Evolutionary conservation across 2,888 invertebrate genomes (phyloP).

Genomic region (Cremastinae sp.): DNA sequence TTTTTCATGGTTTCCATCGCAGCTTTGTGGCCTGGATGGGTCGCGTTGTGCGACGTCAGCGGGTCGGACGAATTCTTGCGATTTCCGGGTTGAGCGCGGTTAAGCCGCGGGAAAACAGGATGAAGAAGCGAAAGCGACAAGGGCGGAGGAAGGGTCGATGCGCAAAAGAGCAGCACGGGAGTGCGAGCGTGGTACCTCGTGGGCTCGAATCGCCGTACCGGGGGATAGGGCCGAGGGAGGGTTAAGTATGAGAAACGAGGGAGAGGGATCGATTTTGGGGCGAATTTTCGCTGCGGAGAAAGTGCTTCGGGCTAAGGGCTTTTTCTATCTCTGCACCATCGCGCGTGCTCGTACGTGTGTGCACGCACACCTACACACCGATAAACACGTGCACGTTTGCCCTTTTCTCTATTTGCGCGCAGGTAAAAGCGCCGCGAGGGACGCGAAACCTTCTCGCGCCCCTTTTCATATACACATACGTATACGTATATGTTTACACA

Average conservation of each 20-base stretch:
- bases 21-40: background rate
- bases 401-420: conserved; percentile 52
- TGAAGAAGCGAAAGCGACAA: conserved; percentile 3
- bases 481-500: too few relatives aligned
- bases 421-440: conserved; percentile 51
- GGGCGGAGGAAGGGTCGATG: conserved; percentile 50
- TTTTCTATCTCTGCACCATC: conserved; percentile 44
- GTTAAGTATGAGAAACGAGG: conserved; percentile 64
- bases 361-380: conserved; percentile 4
- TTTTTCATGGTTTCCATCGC: background rate
- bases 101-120: conserved; percentile 55
- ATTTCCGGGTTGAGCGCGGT: conserved; percentile 37
- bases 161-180: conserved; percentile 47
- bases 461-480: too few relatives aligned
- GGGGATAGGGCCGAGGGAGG: conserved; percentile 47
- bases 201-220: background rate
- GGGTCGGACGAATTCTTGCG: conserved; percentile 35
- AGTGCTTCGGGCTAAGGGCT: conserved; percentile 43
- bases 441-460: conserved; percentile 24
- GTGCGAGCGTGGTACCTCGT: background rate
- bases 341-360: conserved; percentile 19
- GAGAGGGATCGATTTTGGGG: conserved; percentile 62
- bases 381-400: conserved; percentile 25
- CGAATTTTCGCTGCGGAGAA: conserved; percentile 59
- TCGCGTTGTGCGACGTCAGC: conserved; percentile 14